A percentile compares a stretch with the other conserved stretches of the same genome.
phyloP scores from a whole-genome alignment of 2,888 invertebrate species.

The Coelinius sp. region DNA sequence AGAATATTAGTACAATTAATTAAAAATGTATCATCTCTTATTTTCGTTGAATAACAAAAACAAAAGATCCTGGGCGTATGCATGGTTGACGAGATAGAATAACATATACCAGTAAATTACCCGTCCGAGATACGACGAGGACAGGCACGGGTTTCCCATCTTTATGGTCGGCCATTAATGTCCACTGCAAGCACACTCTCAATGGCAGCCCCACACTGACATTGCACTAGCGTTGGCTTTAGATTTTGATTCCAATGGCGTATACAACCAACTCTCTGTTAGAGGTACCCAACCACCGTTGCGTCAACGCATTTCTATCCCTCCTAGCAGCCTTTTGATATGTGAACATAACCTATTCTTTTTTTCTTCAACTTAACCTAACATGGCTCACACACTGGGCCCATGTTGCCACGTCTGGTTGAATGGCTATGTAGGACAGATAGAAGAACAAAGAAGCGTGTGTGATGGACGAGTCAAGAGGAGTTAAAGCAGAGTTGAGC shows the following conservation, averaged over 20 bases:
- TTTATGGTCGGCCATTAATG: slow-evolving; percentile 56
- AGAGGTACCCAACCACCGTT: slow-evolving; percentile 8
- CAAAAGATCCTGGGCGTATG: slow-evolving; percentile 10
- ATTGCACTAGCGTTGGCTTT: not conserved
- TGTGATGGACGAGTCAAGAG: slow-evolving; percentile 6
- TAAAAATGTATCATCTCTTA: not conserved
- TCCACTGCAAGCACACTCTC: slow-evolving; percentile 51
- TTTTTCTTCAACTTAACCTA: too few relatives aligned
- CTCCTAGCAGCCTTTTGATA: slow-evolving; percentile 27
- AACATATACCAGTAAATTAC: slow-evolving; percentile 45
- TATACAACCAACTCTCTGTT: slow-evolving; percentile 13
- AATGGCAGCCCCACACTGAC: slow-evolving; percentile 38
- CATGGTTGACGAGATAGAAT: slow-evolving; percentile 39
- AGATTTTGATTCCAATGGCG: not conserved
- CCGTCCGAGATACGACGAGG: slow-evolving; percentile 48
- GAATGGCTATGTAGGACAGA: not conserved
- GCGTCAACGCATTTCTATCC: slow-evolving; percentile 42
- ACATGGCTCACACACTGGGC: not conserved
- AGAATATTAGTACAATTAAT: not conserved
- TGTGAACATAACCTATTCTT: not conserved
- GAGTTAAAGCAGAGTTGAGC: slow-evolving; percentile 11
- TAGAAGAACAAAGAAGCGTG: slow-evolving; percentile 15
- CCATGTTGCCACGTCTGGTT: not conserved
- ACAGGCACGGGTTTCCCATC: slow-evolving; percentile 46
- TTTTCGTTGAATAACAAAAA: too few relatives aligned